Base-by-base conservation (phyloP, 1,140 invertebrate genomes). In the Idris sp. region DNA sequence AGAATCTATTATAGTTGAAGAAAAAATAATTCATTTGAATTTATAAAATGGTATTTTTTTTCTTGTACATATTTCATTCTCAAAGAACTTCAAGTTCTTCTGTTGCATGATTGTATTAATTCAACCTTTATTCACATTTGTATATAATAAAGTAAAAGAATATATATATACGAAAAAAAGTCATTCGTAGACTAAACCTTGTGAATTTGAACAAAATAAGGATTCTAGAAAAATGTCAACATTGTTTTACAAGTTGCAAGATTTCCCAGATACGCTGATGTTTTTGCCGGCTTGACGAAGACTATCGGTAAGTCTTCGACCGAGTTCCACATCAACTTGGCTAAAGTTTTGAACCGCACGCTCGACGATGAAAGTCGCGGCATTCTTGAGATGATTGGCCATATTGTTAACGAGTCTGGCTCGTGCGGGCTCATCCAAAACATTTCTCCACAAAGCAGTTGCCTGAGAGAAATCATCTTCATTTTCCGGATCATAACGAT, bases 381-480 rank as follows among this genome's bases (percentile, higher is more conserved):
- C 95, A 77, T 92, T 88, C 59, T 91, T 91, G 25, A 98, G 79
- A 84, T 93, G 91, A 0, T 87, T 91, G 4, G 92, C 95, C 85
- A 99, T 92, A 79, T 98, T 98, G 36, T 91, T 84, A 1, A 94
- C 91, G 44, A 96, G 83, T 31, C 96, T 90, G 28, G 91, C 88
- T 74, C 91, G 91, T 56, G 92, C 94, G 1, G 90, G 91, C 11
- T 91, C 89, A 67, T 92, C 91, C 49, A 99, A 88, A 1, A 94
- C 92, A 73, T 95, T 92, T 15, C 90, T 91, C 90, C 93, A 99
- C 86, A 99, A 97, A 5, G 86, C 78, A 7, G 89, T 91, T 0
- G 92, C 91, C 87, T 99, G 98, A 0, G 91, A 89, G 84, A 92
- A 98, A 84, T 99, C 97, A 79, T 99, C 97, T 71, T 97, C 96